Base-by-base conservation (phyloP, 1,140 invertebrate species). In the Plutomurus gul region DNA sequence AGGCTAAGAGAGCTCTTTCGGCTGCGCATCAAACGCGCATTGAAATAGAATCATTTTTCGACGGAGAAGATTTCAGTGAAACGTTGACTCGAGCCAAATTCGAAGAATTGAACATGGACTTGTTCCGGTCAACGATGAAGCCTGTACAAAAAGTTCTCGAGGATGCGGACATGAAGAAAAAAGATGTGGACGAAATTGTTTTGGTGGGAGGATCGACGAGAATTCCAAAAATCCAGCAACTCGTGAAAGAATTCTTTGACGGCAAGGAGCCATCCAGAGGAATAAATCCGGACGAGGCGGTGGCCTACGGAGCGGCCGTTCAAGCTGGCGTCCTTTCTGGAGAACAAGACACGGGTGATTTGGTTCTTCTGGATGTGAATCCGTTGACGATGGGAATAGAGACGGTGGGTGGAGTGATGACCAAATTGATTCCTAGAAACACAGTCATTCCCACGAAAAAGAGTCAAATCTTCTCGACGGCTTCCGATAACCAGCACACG, bases 11-110 rank as follows among this genome's bases (percentile, higher is more conserved):
- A 86, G 95, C 96, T 49, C 89, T 99, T 70, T 98, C 96, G 77
- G 92, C 95, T 51, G 95, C 94, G 83, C 97, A 99, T 87, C 96
- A 98, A 88, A 95, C 97, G 79, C 93, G 94, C 87, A 97, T 99
- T 86, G 98, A 99, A 90, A 99, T 99, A 86, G 98, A 99, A 89
- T 98, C 96, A n/a, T 95, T 99, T 91, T 99, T 95, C 85, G 97
- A 99, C 86, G 97, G 97, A 84, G n/a, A 99, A 85, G 97, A 99
- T 86, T 99, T 99, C 91, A 97, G 95, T 18, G 97, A 99, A 88
- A 97, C 96, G 13, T 89, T 99, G 47, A 99, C 98, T 78, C 91
- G 98, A 85, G 98, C 98, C 84, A 99, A 99, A 89, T 99, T 99
- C 87, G 98, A 99, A 87, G 98, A 99, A 88, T 88, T 99, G 85